These are phyloP conservation scores for Ptychoptera contaminata DNA, from an alignment of 2,888 invertebrate genomes.

Conservation along the genomic window DNA sequence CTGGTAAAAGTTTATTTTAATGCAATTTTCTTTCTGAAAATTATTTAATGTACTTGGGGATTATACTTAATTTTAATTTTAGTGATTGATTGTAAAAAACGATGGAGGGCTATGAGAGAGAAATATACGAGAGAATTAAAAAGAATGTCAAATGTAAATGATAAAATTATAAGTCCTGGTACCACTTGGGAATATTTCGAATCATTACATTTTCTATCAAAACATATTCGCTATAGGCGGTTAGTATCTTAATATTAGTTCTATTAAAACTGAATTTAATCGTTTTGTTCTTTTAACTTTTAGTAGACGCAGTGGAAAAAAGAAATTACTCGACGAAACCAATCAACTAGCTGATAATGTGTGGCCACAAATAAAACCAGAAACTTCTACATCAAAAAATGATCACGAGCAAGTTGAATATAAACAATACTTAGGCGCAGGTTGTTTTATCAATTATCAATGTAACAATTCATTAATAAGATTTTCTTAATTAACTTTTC, in stretches of 20 bases:
- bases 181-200: slow-evolving; percentile 13
- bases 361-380: not conserved
- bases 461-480: too few species aligned
- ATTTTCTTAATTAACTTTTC: too few species aligned
- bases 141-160: slow-evolving; percentile 10
- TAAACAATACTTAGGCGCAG: not conserved
- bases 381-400: not conserved
- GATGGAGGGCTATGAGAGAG: slow-evolving; percentile 30
- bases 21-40: too few species aligned
- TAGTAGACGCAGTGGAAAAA: too few species aligned
- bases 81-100: slow-evolving; percentile 19
- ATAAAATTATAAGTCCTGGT: slow-evolving; percentile 7
- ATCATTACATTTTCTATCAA: slow-evolving; percentile 13
- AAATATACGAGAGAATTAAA: slow-evolving; percentile 29
- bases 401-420: not conserved
- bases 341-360: not conserved
- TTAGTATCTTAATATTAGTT: not conserved
- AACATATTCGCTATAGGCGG: slow-evolving; percentile 10
- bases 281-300: too few species aligned
- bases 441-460: too few species aligned
- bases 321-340: not conserved
- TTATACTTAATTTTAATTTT: slow-evolving; percentile 14
- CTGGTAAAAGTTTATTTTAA: too few species aligned
- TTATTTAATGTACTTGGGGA: not conserved
- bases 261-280: too few species aligned